phyloP scores from a whole-genome alignment of 2,113 vertebrate species.

The Stegostoma tigrinum region DNA sequence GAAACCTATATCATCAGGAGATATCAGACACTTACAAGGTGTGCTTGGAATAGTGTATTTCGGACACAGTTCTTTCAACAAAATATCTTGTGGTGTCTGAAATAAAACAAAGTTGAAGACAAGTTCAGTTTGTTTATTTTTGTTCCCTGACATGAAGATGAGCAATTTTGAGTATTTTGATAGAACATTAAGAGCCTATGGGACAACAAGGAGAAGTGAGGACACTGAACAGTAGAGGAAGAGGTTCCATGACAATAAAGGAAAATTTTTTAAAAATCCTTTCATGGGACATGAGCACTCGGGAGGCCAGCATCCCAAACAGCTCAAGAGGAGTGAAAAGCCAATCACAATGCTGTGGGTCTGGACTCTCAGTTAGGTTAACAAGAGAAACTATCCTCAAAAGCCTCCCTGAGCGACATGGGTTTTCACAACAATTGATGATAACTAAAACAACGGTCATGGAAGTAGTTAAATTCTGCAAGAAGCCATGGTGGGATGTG shows the following conservation, averaged over 20 bases:
- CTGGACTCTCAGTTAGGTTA: not conserved
- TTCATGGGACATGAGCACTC: too few relatives aligned
- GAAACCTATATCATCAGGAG: not conserved
- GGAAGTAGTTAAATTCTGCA: too few relatives aligned
- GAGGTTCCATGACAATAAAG: too few relatives aligned
- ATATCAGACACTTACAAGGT: conserved; percentile 54
- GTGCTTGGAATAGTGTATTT: conserved; percentile 55
- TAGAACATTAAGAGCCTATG: not conserved
- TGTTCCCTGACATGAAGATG: not conserved
- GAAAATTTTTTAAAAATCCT: too few relatives aligned
- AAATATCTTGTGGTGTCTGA: conserved; percentile 52
- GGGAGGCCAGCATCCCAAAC: too few relatives aligned
- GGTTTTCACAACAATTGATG: not conserved
- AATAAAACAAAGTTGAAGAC: conserved; percentile 14
- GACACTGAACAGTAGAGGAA: not conserved
- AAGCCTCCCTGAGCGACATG: not conserved
- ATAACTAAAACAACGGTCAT: too few relatives aligned
- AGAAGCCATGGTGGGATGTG: too few relatives aligned
- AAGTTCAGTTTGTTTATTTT: not conserved
- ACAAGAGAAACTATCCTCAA: not conserved
- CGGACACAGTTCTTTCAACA: conserved; percentile 61
- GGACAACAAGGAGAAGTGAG: not conserved
- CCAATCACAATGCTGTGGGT: not conserved
- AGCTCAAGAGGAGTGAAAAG: too few relatives aligned
- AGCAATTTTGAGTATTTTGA: not conserved